Evolutionary conservation across 2,797 vertebrate genomes (phyloP), one percentile per base, ranked within the genome.

Genomic region (Cryptoblepharus egeriae): DNA sequence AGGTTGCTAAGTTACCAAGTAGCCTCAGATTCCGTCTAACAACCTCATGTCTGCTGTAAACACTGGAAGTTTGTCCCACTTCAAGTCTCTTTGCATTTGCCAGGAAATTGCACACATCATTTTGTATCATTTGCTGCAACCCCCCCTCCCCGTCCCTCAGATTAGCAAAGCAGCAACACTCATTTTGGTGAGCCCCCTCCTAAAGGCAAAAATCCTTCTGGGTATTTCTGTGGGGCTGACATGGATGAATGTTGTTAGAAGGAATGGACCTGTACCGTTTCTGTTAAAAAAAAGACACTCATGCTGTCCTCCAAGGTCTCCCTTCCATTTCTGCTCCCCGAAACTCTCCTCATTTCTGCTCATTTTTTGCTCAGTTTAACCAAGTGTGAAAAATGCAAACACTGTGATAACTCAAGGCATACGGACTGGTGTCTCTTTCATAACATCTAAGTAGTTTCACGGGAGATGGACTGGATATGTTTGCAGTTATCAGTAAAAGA

Each of bases 401-500:
- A 69, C 67, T 81, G 26, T 68, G 85, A 67, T 87, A 93, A 89
- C 88, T 93, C 87, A 80, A 86, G 77, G 91, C 88, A 89, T 85
- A 92, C 16, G 85, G 88, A 92, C 83, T 87, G 92, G 88, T 83
- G 80, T 86, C 92, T 87, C 57, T 93, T 91, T 90, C 84, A 3
- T 55, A 84, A 83, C 68, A 58, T 80, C 58, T 84, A 89, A 92
- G 90, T 85, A 88, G 85, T 92, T 92, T 92, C 90, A 85, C 90
- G 89, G 92, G 91, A 94, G 93, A 6, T 4, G 55, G 49, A 22
- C 18, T 86, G 87, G 87, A 87, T 80, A 77, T 49, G 73, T 90
- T 91, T 88, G 87, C 88, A 93, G 92, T 89, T 93, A 87, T 88
- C 80, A 92, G 93, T 91, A 93, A 91, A 94, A 89, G 84, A 85